Conservation (phyloP, 2,888 invertebrate species). For the Seira musarum region DNA sequence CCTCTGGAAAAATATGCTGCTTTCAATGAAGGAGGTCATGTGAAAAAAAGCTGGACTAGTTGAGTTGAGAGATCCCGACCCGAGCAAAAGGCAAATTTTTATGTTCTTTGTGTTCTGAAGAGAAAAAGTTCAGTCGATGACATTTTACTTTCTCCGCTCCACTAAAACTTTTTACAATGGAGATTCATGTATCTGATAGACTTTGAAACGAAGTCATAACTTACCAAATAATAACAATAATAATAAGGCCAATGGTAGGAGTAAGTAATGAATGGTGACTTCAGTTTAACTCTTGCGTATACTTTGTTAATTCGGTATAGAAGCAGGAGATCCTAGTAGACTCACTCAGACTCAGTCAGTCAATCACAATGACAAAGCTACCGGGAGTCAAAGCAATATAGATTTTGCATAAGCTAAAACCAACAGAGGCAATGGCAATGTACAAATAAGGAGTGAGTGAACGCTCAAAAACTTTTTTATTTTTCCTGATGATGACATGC, state of each 20-base stretch:
- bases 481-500: slow-evolving; percentile 54
- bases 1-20: slow-evolving; percentile 38
- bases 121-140: slow-evolving; percentile 3
- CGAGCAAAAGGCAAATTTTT: too few species aligned
- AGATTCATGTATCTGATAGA: slow-evolving; percentile 26
- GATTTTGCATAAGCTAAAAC: slow-evolving; percentile 6
- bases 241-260: not conserved
- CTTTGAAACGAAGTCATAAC: slow-evolving; percentile 17
- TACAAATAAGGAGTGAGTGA: slow-evolving; percentile 4
- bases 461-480: slow-evolving; percentile 24
- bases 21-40: slow-evolving; percentile 34
- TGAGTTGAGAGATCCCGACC: not conserved
- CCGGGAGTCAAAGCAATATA: slow-evolving; percentile 29
- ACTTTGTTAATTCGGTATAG: slow-evolving; percentile 3
- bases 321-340: not conserved
- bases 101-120: slow-evolving; percentile 1
- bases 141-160: not conserved
- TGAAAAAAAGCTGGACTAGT: not conserved
- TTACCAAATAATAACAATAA: slow-evolving; percentile 23
- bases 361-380: slow-evolving; percentile 48
- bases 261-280: not conserved
- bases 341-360: slow-evolving; percentile 30
- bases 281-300: not conserved
- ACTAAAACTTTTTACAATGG: slow-evolving; percentile 1
- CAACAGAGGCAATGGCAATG: not conserved